These are phyloP conservation scores for Formica exsecta DNA, from an alignment of 1,140 invertebrate genomes.

Conservation along the genomic window DNA sequence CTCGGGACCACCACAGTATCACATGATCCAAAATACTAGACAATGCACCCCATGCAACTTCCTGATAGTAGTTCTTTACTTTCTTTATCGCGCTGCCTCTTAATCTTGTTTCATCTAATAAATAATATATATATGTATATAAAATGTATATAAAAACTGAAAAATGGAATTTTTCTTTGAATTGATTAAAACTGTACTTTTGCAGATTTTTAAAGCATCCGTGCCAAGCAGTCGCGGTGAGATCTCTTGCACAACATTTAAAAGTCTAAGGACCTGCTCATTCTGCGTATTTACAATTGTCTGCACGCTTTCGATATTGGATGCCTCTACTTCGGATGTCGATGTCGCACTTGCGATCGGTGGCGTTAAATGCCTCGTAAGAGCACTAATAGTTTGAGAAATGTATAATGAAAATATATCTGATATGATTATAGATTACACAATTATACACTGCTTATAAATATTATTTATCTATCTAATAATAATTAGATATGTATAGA, in stretches of 20 bases:
- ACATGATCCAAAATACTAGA: conserved; percentile 92
- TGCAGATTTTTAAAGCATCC: conserved; percentile 80
- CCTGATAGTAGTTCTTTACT: conserved; percentile 87
- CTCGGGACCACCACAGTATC: conserved; percentile 92
- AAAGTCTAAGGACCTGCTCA: conserved; percentile 81
- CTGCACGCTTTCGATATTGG: conserved; percentile 83
- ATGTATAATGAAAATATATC: not conserved
- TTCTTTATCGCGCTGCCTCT: conserved; percentile 85
- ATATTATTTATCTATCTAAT: not conserved
- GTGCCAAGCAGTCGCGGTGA: conserved; percentile 82
- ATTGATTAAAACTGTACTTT: conserved; percentile 53
- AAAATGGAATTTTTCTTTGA: not conserved
- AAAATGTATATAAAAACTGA: not conserved
- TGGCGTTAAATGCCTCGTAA: conserved; percentile 78
- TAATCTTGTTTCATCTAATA: conserved; percentile 82
- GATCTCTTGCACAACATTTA: conserved; percentile 81
- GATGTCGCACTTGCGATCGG: conserved; percentile 63
- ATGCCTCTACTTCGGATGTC: conserved; percentile 60
- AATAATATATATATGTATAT: not conserved
- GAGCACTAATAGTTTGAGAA: conserved; percentile 70
- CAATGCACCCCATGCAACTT: conserved; percentile 90
- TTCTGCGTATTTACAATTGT: conserved; percentile 85
- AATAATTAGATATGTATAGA: not conserved
- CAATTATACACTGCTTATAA: not conserved
- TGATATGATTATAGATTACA: not conserved